Conservation (phyloP, 2,888 invertebrate species). For the Fragum fragum region DNA sequence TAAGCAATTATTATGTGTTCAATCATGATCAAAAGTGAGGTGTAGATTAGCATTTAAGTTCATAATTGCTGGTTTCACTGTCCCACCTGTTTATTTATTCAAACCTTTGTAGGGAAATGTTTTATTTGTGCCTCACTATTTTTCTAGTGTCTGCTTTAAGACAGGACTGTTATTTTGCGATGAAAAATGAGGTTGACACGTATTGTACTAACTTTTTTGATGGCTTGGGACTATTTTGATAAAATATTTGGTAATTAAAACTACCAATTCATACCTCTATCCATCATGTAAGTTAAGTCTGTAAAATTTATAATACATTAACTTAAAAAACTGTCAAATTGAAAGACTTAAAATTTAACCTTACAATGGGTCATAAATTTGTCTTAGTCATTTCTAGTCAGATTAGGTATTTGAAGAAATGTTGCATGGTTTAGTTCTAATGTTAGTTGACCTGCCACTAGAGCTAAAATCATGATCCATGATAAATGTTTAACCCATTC, state of each 20-base stretch:
- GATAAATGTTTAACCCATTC: too few species aligned
- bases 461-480: too few species aligned
- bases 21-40: neutral
- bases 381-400: too few species aligned
- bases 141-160: conserved; percentile 23
- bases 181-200: conserved; percentile 32
- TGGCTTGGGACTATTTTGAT: conserved; percentile 4
- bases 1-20: conserved; percentile 3
- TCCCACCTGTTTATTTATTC: conserved; percentile 15
- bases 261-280: conserved; percentile 25
- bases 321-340: neutral
- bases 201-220: conserved; percentile 18
- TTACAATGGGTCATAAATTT: too few species aligned
- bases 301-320: neutral
- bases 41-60: neutral
- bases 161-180: conserved; percentile 27
- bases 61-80: conserved; percentile 2
- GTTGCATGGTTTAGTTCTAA: too few species aligned
- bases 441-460: too few species aligned
- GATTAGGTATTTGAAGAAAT: too few species aligned
- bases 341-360: neutral
- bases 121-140: conserved; percentile 14
- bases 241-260: conserved; percentile 10
- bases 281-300: conserved; percentile 11
- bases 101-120: conserved; percentile 21